Conservation (phyloP, 2,888 invertebrate genomes). For the Papilio gigon region DNA sequence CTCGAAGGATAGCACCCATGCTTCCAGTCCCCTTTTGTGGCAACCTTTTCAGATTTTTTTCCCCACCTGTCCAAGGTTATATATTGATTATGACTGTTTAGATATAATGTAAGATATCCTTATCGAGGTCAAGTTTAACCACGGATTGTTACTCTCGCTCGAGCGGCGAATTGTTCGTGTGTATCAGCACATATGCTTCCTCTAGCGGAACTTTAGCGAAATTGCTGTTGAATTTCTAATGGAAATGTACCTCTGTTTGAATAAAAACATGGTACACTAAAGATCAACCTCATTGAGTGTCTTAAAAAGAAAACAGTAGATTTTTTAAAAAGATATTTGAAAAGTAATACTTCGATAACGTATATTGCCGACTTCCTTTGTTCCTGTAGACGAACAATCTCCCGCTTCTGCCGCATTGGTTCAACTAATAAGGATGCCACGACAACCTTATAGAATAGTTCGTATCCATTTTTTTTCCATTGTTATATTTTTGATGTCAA, state of each 20-base stretch:
- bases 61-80: too few relatives aligned
- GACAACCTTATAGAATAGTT: background rate
- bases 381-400: background rate
- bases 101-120: background rate
- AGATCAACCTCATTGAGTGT: background rate
- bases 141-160: constrained; percentile 16
- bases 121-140: constrained; percentile 27
- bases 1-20: too few relatives aligned
- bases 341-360: background rate
- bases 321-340: background rate
- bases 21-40: too few relatives aligned
- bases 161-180: constrained; percentile 17
- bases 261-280: background rate
- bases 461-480: background rate
- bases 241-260: background rate
- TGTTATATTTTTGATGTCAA: background rate
- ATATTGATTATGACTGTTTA: too few relatives aligned
- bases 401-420: background rate
- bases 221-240: constrained; percentile 6
- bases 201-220: constrained; percentile 14
- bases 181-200: constrained; percentile 25
- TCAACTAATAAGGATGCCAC: background rate
- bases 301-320: background rate
- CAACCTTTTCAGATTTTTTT: too few relatives aligned
- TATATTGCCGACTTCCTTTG: background rate